A percentile compares a stretch with the other conserved stretches of the same genome.
These are phyloP conservation scores for Diachasma alloeum DNA, from an alignment of 1,140 invertebrate genomes.

Conservation along the genomic window DNA sequence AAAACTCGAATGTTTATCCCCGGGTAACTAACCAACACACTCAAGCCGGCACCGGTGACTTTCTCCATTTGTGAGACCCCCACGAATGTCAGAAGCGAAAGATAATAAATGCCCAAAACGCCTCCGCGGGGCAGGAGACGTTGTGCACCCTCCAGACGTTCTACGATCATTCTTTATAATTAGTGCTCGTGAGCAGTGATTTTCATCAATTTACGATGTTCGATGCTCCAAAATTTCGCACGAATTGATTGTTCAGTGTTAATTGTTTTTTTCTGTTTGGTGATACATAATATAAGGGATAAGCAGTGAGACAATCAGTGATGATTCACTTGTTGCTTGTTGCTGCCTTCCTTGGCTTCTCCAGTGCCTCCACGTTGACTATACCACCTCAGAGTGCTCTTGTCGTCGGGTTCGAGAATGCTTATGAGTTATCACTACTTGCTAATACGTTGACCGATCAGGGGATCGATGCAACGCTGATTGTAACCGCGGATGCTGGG, in stretches of 20 bases:
- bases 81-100: background rate
- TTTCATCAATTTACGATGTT: background rate
- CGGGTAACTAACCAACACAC: background rate
- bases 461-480: slow-evolving; percentile 50
- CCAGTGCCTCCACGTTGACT: slow-evolving; percentile 40
- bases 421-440: slow-evolving; percentile 57
- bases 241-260: background rate
- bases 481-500: slow-evolving; percentile 39
- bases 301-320: background rate
- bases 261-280: background rate
- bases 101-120: background rate
- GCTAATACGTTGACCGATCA: slow-evolving; percentile 58
- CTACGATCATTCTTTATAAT: background rate
- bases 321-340: background rate
- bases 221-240: background rate
- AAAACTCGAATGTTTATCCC: background rate
- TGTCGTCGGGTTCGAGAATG: slow-evolving; percentile 56
- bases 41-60: background rate
- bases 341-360: background rate
- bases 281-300: background rate
- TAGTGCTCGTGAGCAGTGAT: background rate
- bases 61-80: background rate
- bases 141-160: background rate
- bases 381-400: slow-evolving; percentile 52
- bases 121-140: background rate